Base-by-base conservation (phyloP, 2,888 invertebrate species). In the Pseudococcus jackbeardsleyi region DNA sequence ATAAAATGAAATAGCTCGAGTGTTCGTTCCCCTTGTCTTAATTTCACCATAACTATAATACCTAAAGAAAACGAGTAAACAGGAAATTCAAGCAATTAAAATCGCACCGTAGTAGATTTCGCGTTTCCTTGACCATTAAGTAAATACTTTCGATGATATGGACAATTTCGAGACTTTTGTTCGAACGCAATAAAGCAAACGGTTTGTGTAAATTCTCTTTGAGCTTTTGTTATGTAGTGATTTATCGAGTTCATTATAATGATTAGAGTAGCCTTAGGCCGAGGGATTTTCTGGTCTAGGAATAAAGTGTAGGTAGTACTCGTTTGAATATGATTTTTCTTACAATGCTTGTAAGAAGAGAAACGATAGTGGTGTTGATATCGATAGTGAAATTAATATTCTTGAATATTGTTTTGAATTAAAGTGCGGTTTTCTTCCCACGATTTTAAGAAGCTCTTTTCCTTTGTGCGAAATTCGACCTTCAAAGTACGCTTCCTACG, bases 61-160 rank as follows among this genome's bases (percentile, higher is more conserved):
- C 64, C 19, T 64, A 64, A 22, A 64, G 64, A 12, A 64, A 64
- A 22, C 64, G 64, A 64, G 50, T 50, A 50, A 50, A 50, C 50
- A 50, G 50, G 22, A 64, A 64, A 64, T 64, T 64, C 64, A 0
- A 9, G 64, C 64, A 64, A 64, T 64, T 64, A 64, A 64, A 64
- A 64, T 64, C 8, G 9, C 22, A 12, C 64, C 22, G 9, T 64
- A 19, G 19, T 64, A 19, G 64, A 64, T 64, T 64, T 19, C 8
- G 7, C 12, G 22, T 64, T 64, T 64, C 64, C 64, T 64, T 22
- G 64, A 64, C 64, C 64, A 12, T 64, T 64, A 22, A 64, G 22
- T 64, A 64, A 64, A 64, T 64, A 64, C 64, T 22, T 64, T 64
- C 64, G 64, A 22, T 64, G 64, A 64, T 64, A 64, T 64, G 64